Evolutionary conservation across 2,888 invertebrate genomes (phyloP), one percentile per base, ranked within the genome.

Genomic region (Oscheius sp.): DNA sequence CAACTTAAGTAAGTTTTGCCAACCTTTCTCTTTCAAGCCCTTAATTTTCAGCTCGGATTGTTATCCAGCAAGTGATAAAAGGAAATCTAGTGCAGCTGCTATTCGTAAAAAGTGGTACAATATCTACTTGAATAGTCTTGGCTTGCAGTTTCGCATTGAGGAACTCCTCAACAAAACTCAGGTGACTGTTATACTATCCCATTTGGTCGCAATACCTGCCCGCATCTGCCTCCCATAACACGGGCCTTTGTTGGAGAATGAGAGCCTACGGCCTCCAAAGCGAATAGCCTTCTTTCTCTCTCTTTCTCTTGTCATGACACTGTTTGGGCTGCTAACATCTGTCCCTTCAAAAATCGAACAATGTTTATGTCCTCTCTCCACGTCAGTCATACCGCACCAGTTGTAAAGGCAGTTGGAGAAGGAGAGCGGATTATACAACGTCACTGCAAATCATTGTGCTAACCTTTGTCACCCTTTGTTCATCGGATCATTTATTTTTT

Each of bases 101-200:
- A 70, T 78, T 27, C 65, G 78, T 17, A 80, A 78, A 53, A 52
- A 70, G 48, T 80, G 80, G 80, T 75, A 75, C 65, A 71, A 71
- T 2, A 61, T 78, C 37, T 78, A 76, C 52, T 52, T 80, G 69
- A 74, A 75, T 64, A 75, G 76, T 68, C 67, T 80, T 17, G 70
- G 71, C 15, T 72, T 80, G n/a, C 73, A 75, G 39, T 73, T 74
- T 55, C 65, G 72, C 12, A 74, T 80, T 50, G 80, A 80, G 48
- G 75, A 80, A 31, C 53, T 69, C 17, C 67, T 78, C 31, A 72
- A 74, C 34, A 61, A 53, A 46, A 17, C 69, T 61, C 70, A 74
- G 73, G 78, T 78, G 17, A 34, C 57, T 20, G 57, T 57, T 37
- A 57, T 37, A 52, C 52, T 37, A 15, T 15, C 57, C 37, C 42